phyloP scores from a whole-genome alignment of 1,140 invertebrate species.

The Eulimnadia texana region DNA sequence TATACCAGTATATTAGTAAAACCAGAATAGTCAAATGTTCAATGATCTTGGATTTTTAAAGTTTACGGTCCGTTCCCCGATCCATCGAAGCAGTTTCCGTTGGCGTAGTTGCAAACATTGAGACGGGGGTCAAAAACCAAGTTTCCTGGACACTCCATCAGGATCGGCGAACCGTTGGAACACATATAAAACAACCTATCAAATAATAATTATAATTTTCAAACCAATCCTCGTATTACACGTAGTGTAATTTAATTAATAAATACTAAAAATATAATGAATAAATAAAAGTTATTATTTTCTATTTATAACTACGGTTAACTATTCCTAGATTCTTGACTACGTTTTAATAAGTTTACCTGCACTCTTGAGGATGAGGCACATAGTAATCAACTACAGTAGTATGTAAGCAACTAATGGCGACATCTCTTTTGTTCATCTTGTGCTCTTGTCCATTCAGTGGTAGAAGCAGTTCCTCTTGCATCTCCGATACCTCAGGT shows the following conservation, averaged over 20 bases:
- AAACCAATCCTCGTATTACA: too few species aligned
- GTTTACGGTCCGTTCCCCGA: background rate
- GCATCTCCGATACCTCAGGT: background rate
- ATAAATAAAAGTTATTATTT: too few species aligned
- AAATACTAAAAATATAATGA: too few species aligned
- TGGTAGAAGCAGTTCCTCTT: background rate
- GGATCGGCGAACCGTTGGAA: constrained; percentile 1
- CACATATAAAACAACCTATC: background rate
- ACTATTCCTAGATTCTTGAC: background rate
- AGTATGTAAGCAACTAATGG: background rate
- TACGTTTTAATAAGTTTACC: background rate
- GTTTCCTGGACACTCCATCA: background rate
- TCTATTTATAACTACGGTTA: too few species aligned
- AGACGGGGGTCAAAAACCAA: background rate
- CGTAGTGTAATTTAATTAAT: too few species aligned
- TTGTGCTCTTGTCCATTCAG: background rate
- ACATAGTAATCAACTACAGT: background rate
- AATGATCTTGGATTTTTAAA: background rate
- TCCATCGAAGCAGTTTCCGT: background rate
- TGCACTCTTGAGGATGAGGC: background rate
- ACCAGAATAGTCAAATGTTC: background rate
- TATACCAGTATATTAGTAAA: background rate
- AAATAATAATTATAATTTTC: too few species aligned
- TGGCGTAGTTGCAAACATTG: constrained; percentile 4
- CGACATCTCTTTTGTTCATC: too few species aligned